phyloP scores from a whole-genome alignment of 2,797 vertebrate species.

The Anisognathus igniventris region DNA sequence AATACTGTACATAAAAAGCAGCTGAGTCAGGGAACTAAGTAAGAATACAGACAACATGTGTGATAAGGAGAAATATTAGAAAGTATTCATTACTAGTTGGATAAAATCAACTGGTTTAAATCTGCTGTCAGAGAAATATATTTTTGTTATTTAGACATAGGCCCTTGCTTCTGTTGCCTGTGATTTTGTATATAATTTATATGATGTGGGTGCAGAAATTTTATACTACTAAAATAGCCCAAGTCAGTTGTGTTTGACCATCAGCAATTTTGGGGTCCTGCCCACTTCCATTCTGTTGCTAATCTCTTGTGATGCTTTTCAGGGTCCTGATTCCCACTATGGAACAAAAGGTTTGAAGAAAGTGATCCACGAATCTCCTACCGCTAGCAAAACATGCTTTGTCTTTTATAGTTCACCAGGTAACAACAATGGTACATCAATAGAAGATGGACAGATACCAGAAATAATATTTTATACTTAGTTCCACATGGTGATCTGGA shows the following conservation, averaged over 20 bases:
- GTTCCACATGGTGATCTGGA: not conserved
- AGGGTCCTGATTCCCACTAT: constrained; percentile 97
- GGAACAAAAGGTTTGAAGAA: constrained; percentile 96
- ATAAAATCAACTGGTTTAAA: not conserved
- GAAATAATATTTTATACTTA: constrained; percentile 99
- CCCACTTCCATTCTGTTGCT: not conserved
- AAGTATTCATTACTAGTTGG: not conserved
- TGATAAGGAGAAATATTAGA: not conserved
- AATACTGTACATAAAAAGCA: not conserved
- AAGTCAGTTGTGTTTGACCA: not conserved
- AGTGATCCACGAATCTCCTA: constrained; percentile 89
- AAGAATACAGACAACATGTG: not conserved
- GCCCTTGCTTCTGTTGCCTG: not conserved
- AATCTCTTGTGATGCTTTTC: constrained; percentile 1
- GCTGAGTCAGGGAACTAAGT: not conserved
- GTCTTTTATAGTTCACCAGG: constrained; percentile 95
- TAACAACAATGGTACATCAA: constrained; percentile 97
- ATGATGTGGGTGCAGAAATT: not conserved
- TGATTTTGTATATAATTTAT: not conserved
- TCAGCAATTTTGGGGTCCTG: not conserved
- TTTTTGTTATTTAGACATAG: not conserved
- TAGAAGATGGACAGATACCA: constrained; percentile 97
- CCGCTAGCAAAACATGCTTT: constrained; percentile 94
- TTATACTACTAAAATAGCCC: not conserved
- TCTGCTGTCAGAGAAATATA: not conserved